These are phyloP conservation scores for Dicyrtoma fusca DNA, from an alignment of 2,888 invertebrate species.

Conservation along the genomic window DNA sequence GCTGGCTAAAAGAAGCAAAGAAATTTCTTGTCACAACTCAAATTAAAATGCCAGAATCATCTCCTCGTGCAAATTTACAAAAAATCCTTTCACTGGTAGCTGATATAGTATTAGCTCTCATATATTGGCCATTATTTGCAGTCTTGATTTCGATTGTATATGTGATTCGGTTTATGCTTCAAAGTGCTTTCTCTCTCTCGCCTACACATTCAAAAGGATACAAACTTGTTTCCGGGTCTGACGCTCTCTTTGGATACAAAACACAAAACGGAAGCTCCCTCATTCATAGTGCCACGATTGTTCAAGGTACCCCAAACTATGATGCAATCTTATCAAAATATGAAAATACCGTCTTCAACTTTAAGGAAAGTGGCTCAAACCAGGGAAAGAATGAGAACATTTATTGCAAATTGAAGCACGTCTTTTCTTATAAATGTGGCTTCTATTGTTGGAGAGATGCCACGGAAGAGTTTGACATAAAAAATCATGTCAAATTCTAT, in stretches of 20 bases:
- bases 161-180: too few relatives aligned
- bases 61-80: too few relatives aligned
- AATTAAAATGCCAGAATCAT: too few relatives aligned
- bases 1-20: too few relatives aligned
- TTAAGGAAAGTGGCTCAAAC: constrained; percentile 21
- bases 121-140: too few relatives aligned
- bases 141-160: too few relatives aligned
- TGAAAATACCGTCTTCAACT: constrained; percentile 25
- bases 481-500: constrained; percentile 38
- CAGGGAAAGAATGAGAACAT: too few relatives aligned
- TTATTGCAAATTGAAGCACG: constrained; percentile 28
- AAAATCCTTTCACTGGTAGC: too few relatives aligned
- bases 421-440: constrained; percentile 41
- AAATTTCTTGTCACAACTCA: too few relatives aligned
- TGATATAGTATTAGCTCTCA: too few relatives aligned
- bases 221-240: constrained; percentile 37
- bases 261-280: constrained; percentile 42
- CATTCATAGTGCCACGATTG: constrained; percentile 46
- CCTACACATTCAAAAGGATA: constrained; percentile 5
- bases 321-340: constrained; percentile 29
- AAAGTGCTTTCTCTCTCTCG: too few relatives aligned
- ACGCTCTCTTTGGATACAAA: constrained; percentile 45
- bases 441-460: constrained; percentile 49
- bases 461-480: constrained; percentile 36
- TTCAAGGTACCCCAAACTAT: constrained; percentile 42